Percentiles rank a stretch among this genome's conserved stretches.
phyloP scores from a whole-genome alignment of 2,888 invertebrate genomes.

The Cabera pusaria region DNA sequence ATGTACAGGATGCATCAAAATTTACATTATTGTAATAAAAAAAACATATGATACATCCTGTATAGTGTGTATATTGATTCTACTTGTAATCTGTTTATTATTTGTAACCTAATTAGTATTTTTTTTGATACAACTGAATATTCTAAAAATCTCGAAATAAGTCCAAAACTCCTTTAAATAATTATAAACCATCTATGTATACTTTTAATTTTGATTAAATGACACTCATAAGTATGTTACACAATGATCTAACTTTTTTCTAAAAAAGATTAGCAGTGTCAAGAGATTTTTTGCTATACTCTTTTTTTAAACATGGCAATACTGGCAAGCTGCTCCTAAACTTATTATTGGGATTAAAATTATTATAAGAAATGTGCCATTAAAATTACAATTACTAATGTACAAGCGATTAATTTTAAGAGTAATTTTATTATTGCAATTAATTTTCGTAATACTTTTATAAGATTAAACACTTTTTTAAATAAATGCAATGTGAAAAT shows the following conservation, averaged over 20 bases:
- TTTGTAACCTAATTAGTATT: not conserved
- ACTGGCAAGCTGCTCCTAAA: slow-evolving; percentile 65
- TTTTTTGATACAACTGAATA: not conserved
- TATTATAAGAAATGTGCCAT: slow-evolving; percentile 60
- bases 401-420: slow-evolving; percentile 63
- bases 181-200: not conserved
- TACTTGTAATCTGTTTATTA: too few relatives aligned
- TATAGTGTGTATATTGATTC: slow-evolving; percentile 2
- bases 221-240: slow-evolving; percentile 8
- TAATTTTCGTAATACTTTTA: slow-evolving; percentile 41
- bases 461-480: slow-evolving; percentile 50
- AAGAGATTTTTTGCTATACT: slow-evolving; percentile 60
- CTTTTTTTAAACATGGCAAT: slow-evolving; percentile 52
- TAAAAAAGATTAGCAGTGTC: slow-evolving; percentile 55
- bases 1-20: slow-evolving; percentile 9
- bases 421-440: slow-evolving; percentile 61
- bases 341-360: slow-evolving; percentile 63
- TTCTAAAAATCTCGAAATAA: too few relatives aligned
- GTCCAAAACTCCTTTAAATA: slow-evolving; percentile 2
- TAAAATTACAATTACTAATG: slow-evolving; percentile 61
- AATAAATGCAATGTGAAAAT: slow-evolving; percentile 72
- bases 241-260: slow-evolving; percentile 46
- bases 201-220: slow-evolving; percentile 18
- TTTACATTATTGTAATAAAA: too few relatives aligned
- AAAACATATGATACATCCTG: slow-evolving; percentile 8